phyloP scores from a whole-genome alignment of 2,888 invertebrate genomes.

The Lacanobia oleracea region DNA sequence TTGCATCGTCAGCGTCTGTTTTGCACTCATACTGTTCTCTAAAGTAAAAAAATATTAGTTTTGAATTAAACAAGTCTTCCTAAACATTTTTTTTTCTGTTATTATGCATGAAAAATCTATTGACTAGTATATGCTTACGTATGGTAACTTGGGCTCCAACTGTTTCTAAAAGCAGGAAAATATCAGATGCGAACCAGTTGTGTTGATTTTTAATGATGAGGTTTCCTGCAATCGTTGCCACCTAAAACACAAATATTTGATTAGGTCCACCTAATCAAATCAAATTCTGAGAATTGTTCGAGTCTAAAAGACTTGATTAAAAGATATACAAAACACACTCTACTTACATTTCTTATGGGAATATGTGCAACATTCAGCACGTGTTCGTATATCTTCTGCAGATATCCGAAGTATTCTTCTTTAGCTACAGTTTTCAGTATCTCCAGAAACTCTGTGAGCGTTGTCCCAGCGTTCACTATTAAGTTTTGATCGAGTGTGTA shows the following conservation, averaged over 20 bases:
- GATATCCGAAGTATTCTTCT: constrained; percentile 88
- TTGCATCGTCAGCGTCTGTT: constrained; percentile 75
- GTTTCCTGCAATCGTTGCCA: constrained; percentile 93
- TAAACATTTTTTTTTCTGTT: too few species aligned
- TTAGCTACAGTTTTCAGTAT: constrained; percentile 76
- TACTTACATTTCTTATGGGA: constrained; percentile 93
- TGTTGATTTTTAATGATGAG: constrained; percentile 92
- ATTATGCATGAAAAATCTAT: too few species aligned
- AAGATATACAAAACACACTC: neutral
- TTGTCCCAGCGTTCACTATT: constrained; percentile 89
- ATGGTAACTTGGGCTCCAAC: constrained; percentile 79
- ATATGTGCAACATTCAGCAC: constrained; percentile 92
- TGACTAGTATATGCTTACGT: constrained; percentile 66
- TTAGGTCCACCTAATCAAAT: neutral
- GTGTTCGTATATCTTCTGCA: constrained; percentile 91
- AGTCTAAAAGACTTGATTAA: too few species aligned
- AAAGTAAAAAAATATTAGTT: neutral
- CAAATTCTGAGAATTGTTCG: too few species aligned
- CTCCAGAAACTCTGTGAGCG: constrained; percentile 88
- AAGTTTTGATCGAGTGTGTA: constrained; percentile 80
- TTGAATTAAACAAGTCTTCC: too few species aligned
- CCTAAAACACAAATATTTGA: constrained; percentile 79
- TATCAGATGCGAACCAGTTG: constrained; percentile 93
- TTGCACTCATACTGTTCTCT: constrained; percentile 40
- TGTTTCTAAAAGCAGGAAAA: constrained; percentile 89